Evolutionary conservation across 2,797 vertebrate genomes (phyloP), one percentile per base, ranked within the genome.

Genomic region (Furcifer pardalis): DNA sequence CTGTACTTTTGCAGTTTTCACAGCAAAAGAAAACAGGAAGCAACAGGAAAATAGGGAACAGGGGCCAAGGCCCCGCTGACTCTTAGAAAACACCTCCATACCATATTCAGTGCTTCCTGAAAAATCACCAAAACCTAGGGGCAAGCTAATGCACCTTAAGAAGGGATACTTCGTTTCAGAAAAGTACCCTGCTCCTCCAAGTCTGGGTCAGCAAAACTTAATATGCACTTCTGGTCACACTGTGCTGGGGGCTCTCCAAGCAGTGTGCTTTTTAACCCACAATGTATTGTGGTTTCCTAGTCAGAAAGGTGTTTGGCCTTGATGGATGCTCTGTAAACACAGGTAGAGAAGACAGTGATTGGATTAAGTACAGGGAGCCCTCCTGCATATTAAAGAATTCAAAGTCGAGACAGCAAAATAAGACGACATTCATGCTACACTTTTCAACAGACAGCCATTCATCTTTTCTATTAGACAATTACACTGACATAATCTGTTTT

Each of bases 311-410:
- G 91, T 95, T 95, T 95, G 94, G 91, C 83, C 94, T 93, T 93
- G 83, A 91, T 85, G 89, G 90, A 92, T 95, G 95, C 93, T 94
- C 95, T 93, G 92, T 93, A 95, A 96, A 96, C 92, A 94, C 60
- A n/a, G 91, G 78, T 87, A 94, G 94, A 95, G 90, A 72, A 94
- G 94, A 92, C 88, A 89, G 90, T 91, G 92, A 95, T 84, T 95
- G 93, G 92, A 87, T 62, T 92, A 92, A 92, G 88, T 90, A 46
- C 81, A 88, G 89, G 85, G 88, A 92, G 76, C 59, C 81, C 81
- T 92, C 91, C 90, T 95, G 94, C 94, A 95, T 95, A 91, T 84
- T 93, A 94, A 95, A 93, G 90, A 95, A 88, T 90, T 91, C 92
- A 93, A 93, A 93, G 92, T 92, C 93, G 91, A 79, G 88, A 89